Evolutionary conservation across 37 sponge, comb jelly and placozoan species (phyloP).

Genomic region (Ephydatia muelleri): DNA sequence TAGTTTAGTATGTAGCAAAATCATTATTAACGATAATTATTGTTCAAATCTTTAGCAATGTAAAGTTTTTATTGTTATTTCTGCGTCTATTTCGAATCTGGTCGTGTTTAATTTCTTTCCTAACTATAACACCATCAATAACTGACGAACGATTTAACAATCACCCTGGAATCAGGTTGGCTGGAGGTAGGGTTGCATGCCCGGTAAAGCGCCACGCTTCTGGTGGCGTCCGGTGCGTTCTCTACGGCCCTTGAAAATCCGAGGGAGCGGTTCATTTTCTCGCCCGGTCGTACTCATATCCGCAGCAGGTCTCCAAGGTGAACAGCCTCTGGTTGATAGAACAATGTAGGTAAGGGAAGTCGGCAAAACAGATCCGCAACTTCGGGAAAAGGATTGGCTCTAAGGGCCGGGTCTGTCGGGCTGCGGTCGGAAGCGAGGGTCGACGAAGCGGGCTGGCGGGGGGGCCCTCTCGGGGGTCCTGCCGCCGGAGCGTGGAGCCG

Average conservation of each 20-base stretch:
- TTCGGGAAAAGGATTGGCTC: too few relatives aligned
- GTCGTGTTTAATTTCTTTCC: too few relatives aligned
- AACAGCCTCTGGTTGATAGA: too few relatives aligned
- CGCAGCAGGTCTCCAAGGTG: slow-evolving; percentile 82
- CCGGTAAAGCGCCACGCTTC: slow-evolving; percentile 69
- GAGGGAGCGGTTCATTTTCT: slow-evolving; percentile 60
- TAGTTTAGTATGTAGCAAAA: too few relatives aligned
- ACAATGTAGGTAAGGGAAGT: too few relatives aligned
- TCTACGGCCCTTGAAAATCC: slow-evolving; percentile 70
- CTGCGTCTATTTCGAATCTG: too few relatives aligned
- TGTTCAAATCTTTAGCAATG: too few relatives aligned
- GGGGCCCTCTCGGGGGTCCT: not conserved
- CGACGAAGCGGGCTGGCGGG: slow-evolving; percentile 52
- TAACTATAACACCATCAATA: too few relatives aligned
- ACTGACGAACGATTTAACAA: too few relatives aligned
- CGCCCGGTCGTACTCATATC: slow-evolving; percentile 65
- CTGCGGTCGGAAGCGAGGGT: slow-evolving; percentile 59
- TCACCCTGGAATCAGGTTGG: slow-evolving; percentile 66
- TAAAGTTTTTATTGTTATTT: too few relatives aligned
- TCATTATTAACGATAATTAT: too few relatives aligned
- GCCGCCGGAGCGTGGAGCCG: slow-evolving; percentile 59
- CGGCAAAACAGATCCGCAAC: too few relatives aligned
- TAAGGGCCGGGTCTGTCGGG: slow-evolving; percentile 80
- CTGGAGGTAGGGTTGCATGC: slow-evolving; percentile 67
- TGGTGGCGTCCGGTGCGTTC: slow-evolving; percentile 64